Percentiles rank a stretch among this genome's conserved stretches.
These are phyloP conservation scores for Molossus molossus DNA, from an alignment of 2,797 vertebrate genomes.

Conservation along the genomic window DNA sequence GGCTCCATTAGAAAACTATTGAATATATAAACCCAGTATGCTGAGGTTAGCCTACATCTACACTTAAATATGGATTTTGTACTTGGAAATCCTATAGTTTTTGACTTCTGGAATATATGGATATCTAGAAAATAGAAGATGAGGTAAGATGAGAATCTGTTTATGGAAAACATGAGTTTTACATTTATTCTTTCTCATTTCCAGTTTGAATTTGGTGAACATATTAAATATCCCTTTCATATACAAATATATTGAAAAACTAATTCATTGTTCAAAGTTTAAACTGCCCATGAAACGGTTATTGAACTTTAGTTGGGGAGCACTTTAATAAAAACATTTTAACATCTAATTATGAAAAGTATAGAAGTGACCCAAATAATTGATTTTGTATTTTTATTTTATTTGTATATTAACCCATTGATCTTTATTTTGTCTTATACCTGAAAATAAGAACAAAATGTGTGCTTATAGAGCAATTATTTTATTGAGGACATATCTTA, in stretches of 20 bases:
- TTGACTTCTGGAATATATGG: slow-evolving; percentile 35
- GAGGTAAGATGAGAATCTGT: slow-evolving; percentile 26
- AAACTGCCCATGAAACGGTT: slow-evolving; percentile 37
- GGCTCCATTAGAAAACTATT: background rate
- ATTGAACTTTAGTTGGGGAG: slow-evolving; percentile 59
- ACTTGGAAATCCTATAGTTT: slow-evolving; percentile 35
- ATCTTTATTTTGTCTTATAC: slow-evolving; percentile 77
- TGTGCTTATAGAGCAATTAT: slow-evolving; percentile 83
- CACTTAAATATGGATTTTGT: slow-evolving; percentile 46
- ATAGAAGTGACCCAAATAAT: slow-evolving; percentile 59
- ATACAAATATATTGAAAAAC: slow-evolving; percentile 54
- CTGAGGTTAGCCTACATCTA: background rate
- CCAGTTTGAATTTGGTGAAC: slow-evolving; percentile 52
- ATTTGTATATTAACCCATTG: slow-evolving; percentile 73
- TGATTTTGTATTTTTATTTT: slow-evolving; percentile 70
- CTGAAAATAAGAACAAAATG: slow-evolving; percentile 81
- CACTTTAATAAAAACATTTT: slow-evolving; percentile 71
- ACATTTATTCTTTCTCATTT: slow-evolving; percentile 64
- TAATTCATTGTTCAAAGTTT: slow-evolving; percentile 65
- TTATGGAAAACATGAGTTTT: slow-evolving; percentile 57
- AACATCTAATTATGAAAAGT: slow-evolving; percentile 76
- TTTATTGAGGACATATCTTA: slow-evolving; percentile 84
- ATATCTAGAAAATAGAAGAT: slow-evolving; percentile 63
- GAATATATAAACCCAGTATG: background rate
- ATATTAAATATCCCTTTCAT: slow-evolving; percentile 59